Evolutionary conservation across 2,113 vertebrate genomes (phyloP), one percentile per base, ranked within the genome.

Genomic region (Eolophus roseicapilla): DNA sequence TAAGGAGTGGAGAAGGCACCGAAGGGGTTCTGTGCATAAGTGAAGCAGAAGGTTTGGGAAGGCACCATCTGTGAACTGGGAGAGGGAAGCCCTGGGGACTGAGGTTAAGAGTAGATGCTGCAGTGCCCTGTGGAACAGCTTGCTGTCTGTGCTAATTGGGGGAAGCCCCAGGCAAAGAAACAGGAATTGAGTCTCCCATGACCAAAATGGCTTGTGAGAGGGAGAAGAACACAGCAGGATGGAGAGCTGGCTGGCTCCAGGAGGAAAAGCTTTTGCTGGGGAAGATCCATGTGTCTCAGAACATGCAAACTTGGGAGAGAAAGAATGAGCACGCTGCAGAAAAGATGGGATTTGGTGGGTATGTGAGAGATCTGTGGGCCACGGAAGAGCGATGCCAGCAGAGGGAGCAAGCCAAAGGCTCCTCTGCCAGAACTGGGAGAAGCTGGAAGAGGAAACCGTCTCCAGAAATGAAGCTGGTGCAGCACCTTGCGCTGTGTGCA

Each of bases 11-110:
- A 13, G 62, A 35, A 43, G 70, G 23, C 21, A 2, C 44, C 14
- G 31, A 76, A 41, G 49, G 59, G 57, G 49, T 31, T 80, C 37
- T 79, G 5, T 50, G 41, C 81, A n/a, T 20, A 78, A 20, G 52
- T 1, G 25, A 90, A 82, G 92, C 91, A 95, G 94, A 90, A 95
- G 90, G 87, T 74, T 95, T 90, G 82, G 57, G 82, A 65, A 77
- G 75, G 79, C 67, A 82, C 70, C 94, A 85, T 92, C 92, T 94
- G 95, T 62, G 79, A 85, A 55, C 73, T 47, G 87, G 50, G 74
- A 91, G 67, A 92, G 67, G 67, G 75, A 91, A 69, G 37, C 90
- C 63, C 64, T 88, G 78, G 84, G 82, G 90, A 47, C 33, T 0
- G 9, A 78, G 86, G 55, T 33, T 59, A 46, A 57, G 80, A 83